Evolutionary conservation across 2,113 vertebrate species (phyloP), one percentile per base, ranked within the genome.

Genomic region (Pandion haliaetus): DNA sequence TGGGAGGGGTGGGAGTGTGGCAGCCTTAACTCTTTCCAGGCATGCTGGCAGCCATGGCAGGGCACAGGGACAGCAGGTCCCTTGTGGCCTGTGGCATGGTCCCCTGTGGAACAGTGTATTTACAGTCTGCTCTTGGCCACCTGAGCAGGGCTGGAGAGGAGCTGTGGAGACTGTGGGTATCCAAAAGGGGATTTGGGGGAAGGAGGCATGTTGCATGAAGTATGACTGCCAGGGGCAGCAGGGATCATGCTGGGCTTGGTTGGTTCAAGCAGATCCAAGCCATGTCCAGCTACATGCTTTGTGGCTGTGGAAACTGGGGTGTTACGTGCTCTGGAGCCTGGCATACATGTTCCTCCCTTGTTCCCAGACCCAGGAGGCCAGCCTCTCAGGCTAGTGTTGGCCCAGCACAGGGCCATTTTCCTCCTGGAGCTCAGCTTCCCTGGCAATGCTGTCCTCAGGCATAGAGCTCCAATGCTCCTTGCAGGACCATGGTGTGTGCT

Each of bases 21-120:
- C 90, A 84, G 73, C 92, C 93, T 97, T 95, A 96, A 96, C 95
- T 96, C 95, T 96, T 96, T 55, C 67, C 38, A 57, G 88, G 59
- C 67, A 0, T 54, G 50, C 67, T 1, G 49, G 73, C 65, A 74
- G 70, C 70, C 1, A 1, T 73, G 67, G 49, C 29, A 38, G 72
- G 82, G 55, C 34, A 28, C 1, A 4, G 79, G 61, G 62, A 40
- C 71, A 54, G 62, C 54, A 44, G 62, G 26, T 55, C 15, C 1
- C 45, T 10, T 28, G 59, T 26, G 44, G 6, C 18, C 29, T 42
- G 31, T 61, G 67, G 6, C n/a, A 5, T 1, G 23, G 67, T n/a
- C 58, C 61, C 36, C 40, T 36, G 62, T 18, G 49, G 26, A 59
- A 42, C 42, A 8, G 14, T 6, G 47, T 7, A 0, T 50, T 62